Base-by-base conservation (phyloP, 2,797 vertebrate species). In the Typhlichthys eigenmanni region DNA sequence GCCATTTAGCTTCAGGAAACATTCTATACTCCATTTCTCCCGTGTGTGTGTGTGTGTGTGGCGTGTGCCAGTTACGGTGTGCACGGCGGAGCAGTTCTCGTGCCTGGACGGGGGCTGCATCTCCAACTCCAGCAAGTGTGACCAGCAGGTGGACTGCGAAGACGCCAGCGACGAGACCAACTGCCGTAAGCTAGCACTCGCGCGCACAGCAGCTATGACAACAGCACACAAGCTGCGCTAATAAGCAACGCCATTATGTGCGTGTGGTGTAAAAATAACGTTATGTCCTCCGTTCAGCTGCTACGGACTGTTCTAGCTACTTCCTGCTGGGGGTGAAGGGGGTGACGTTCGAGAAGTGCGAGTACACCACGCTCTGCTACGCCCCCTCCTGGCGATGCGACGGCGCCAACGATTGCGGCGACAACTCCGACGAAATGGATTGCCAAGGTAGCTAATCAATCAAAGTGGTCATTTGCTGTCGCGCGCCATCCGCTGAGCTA, bases 91-190 rank as follows among this genome's bases (percentile, higher is more conserved):
- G 52, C 96, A 98, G 74, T 97, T 97, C 84, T 94, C 79, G 81
- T 99, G 97, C 69, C 83, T 91, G 68, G 95, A 97, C 9, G 95
- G 97, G 29, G 72, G 75, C 32, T 99, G 97, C 76, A 87, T 99
- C 71, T 91, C 94, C 47, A 96, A 93, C 89, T 94, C 97, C 38
- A 94, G 95, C 58, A 94, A 68, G 60, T 99, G 97, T 80, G 95
- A 99, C 91, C 97, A 98, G 91, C 91, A 96, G 74, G 88, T 96
- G 58, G 97, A 99, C 79, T 99, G 97, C 55, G 89, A 93, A 38
- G 97, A 98, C 47, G 96, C 95, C 77, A 96, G 95, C 0, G 97
- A 99, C 73, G 97, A 99, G 80, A 96, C 94, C 88, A 95, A 87
- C 82, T 99, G 97, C 90, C 89, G 97, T 99, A 88, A 92, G 96